Base-by-base conservation (phyloP, 2,113 vertebrate species). In the Actinemys pallida region DNA sequence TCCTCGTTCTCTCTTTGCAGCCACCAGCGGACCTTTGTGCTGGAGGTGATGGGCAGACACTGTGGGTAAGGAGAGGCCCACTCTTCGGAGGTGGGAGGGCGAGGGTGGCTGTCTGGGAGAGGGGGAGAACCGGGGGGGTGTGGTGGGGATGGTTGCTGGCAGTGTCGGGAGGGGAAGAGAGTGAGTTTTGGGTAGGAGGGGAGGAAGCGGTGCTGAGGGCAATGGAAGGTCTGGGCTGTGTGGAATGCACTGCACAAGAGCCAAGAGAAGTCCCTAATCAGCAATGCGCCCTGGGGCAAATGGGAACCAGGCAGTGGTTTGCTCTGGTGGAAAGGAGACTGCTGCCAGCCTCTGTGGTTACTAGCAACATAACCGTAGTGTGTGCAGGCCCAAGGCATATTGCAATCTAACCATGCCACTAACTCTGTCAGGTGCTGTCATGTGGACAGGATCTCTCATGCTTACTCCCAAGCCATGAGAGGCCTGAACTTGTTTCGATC, bases 41-140 rank as follows among this genome's bases (percentile, higher is more conserved):
- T 99, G 96, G 99, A 99, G 96, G 99, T 99, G 95, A 99, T 99
- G 99, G 99, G 99, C 8, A 98, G 99, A 27, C 99, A 99, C 97
- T 99, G 99, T 0, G 99, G 99, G 99, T 99, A 96, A 98, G 99
- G 97, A 82, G 27, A 39, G 45, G 53, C 3, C 3, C 35, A 5
- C 50, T 88, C 19, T 35, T 75, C 4, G n/a, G 52, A 39, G n/a
- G 65, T 5, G 17, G 65, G 35, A 39, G 47, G 19, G 49, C 22
- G 29, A 59, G 8, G 17, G 39, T 52, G 81, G 39, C 7, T 29
- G 22, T 31, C 35, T 9, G 42, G 39, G 6, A 20, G 59, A 12
- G n/a, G 3, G 4, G 13, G 31, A 56, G 29, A 5, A 11, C 22
- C 54, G 84, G 53, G 53, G 35, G 12, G 16, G 3, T 11, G 17